A percentile compares a stretch with the other conserved stretches of the same genome.
These are phyloP conservation scores for Rhingia campestris DNA, from an alignment of 2,888 invertebrate genomes.

Conservation along the genomic window DNA sequence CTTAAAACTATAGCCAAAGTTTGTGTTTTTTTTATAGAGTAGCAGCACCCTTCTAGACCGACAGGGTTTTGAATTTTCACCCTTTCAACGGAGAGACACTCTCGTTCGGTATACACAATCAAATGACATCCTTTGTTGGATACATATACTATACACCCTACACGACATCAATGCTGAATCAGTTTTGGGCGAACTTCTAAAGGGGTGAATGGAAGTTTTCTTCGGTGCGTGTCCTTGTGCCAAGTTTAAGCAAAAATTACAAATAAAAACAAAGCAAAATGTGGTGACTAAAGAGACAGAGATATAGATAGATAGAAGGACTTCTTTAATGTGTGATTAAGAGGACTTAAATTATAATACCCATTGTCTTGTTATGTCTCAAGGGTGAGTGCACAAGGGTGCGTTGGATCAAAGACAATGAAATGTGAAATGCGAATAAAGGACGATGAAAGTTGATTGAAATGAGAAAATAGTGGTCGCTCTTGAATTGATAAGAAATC, in stretches of 20 bases:
- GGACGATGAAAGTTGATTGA: constrained; percentile 50
- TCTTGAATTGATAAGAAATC: constrained; percentile 52
- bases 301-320: constrained; percentile 2
- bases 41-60: constrained; percentile 22
- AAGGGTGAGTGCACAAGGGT: constrained; percentile 51
- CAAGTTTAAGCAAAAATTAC: constrained; percentile 41
- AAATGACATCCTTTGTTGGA: constrained; percentile 24
- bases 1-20: constrained; percentile 28
- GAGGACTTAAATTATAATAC: constrained; percentile 60
- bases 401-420: constrained; percentile 14
- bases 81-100: constrained; percentile 1
- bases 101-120: not conserved
- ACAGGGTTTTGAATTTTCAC: constrained; percentile 47
- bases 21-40: constrained; percentile 6
- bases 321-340: constrained; percentile 60
- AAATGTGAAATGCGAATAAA: not conserved
- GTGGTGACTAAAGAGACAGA: not conserved
- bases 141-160: not conserved
- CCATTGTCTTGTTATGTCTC: constrained; percentile 57
- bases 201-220: not conserved
- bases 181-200: constrained; percentile 15
- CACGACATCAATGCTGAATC: constrained; percentile 5
- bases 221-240: constrained; percentile 55
- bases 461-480: constrained; percentile 20
- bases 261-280: too few species aligned